Evolutionary conservation across 2,888 invertebrate species (phyloP), one percentile per base, ranked within the genome.

Genomic region (Petrophora chlorosata): DNA sequence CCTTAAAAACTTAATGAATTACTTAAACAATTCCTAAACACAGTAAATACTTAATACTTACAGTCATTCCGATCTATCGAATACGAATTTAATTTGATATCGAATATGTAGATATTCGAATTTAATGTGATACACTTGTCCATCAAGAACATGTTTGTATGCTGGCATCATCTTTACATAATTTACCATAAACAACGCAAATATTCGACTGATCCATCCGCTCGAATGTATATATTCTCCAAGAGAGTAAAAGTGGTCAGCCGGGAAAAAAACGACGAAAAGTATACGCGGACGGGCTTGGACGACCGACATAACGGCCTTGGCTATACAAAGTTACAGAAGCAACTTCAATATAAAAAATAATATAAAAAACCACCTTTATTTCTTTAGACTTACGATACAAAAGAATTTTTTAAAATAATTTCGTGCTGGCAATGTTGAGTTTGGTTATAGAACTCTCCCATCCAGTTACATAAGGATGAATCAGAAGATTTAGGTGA

Each of bases 201-300:
- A 70, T 59, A 61, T 55, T 67, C 66, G 64, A 68, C 56, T 62
- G 59, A 32, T 16, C 61, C 65, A 65, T 67, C n/a, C n/a, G n/a
- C n/a, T n/a, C n/a, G n/a, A n/a, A n/a, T n/a, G n/a, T n/a, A n/a
- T n/a, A n/a, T n/a, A n/a, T n/a, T n/a, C n/a, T 63, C 61, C 55
- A 48, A 61, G 82, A 82, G 78, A 81, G 84, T 84, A 84, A 84
- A 82, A 84, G 84, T 82, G 71, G 67, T 73, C 61, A 64, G 63
- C 60, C 75, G 57, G 61, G 70, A 68, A 75, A 73, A 74, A 74
- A 65, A 67, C 49, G 28, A 67, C 35, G 63, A 65, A 56, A 53
- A 62, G 53, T 34, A 50, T 41, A 46, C 41, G 48, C 52, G 56
- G 56, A 45, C 58, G 42, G 46, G 58, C 61, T 58, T 33, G 46